These are phyloP conservation scores for Alaudala cheleensis DNA, from an alignment of 2,113 vertebrate species.

Conservation along the genomic window DNA sequence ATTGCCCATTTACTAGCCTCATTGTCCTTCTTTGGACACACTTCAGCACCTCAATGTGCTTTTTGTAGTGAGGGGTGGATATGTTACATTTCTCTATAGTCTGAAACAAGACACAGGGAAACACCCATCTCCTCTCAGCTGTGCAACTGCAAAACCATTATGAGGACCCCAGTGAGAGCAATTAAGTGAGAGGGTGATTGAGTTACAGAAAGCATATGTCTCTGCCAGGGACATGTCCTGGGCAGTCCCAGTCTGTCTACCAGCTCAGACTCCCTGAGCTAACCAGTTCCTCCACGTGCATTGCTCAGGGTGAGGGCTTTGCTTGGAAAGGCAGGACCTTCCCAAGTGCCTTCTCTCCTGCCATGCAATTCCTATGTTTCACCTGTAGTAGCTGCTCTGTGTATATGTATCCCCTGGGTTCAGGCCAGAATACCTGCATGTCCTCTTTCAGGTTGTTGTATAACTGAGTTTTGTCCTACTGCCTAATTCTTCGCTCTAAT, in stretches of 20 bases:
- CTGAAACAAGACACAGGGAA: not conserved
- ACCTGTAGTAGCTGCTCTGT: not conserved
- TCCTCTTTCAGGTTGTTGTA: not conserved
- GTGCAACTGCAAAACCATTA: not conserved
- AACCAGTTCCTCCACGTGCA: not conserved
- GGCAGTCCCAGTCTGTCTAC: not conserved
- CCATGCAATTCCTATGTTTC: not conserved
- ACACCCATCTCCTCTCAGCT: not conserved
- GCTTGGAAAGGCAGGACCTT: accelerated
- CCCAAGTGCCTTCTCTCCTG: not conserved
- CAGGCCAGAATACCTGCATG: not conserved
- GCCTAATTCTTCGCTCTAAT: not conserved
- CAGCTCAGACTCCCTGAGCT: not conserved
- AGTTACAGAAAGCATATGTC: not conserved
- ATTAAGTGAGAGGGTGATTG: not conserved
- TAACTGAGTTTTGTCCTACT: not conserved
- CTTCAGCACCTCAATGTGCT: not conserved
- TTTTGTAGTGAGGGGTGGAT: not conserved
- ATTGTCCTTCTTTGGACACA: not conserved
- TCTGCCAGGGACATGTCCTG: not conserved
- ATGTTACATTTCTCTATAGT: not conserved
- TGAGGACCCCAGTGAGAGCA: not conserved
- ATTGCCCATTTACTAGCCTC: not conserved
- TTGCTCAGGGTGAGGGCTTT: not conserved
- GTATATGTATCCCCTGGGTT: not conserved